phyloP scores from a whole-genome alignment of 1,140 invertebrate genomes.

The Spodoptera litura region DNA sequence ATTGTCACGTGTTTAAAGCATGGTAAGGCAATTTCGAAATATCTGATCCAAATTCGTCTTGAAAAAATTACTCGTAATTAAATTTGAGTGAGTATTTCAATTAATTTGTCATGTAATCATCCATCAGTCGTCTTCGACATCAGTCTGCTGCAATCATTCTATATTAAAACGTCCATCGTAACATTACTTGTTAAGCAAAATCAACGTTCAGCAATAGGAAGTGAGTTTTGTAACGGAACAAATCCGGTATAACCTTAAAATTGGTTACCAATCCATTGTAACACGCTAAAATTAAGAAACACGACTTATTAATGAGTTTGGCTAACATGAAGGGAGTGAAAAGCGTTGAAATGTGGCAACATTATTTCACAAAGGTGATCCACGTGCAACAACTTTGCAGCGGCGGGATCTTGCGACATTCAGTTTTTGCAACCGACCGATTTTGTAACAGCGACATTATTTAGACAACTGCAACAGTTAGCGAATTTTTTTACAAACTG shows the following conservation, averaged over 20 bases:
- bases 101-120: conserved; percentile 27
- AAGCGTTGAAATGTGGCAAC: conserved; percentile 74
- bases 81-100: not conserved
- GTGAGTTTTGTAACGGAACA: conserved; percentile 65
- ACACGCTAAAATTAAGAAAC: conserved; percentile 71
- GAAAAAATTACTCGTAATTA: not conserved
- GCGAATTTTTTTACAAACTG: conserved; percentile 53
- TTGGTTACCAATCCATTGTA: conserved; percentile 55
- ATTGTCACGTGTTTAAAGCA: conserved; percentile 22
- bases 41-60: conserved; percentile 11
- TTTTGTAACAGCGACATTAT: conserved; percentile 71
- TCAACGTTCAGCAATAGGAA: conserved; percentile 58
- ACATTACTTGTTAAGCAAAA: conserved; percentile 43
- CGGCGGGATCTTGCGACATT: conserved; percentile 75
- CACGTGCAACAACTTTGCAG: conserved; percentile 73
- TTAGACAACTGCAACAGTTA: conserved; percentile 68
- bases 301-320: conserved; percentile 70
- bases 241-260: conserved; percentile 69
- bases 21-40: conserved; percentile 21
- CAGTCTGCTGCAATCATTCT: conserved; percentile 28
- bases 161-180: conserved; percentile 41
- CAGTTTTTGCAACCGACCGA: conserved; percentile 72
- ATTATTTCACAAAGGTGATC: conserved; percentile 77
- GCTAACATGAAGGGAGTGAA: conserved; percentile 74
- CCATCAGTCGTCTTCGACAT: not conserved